These are phyloP conservation scores for Agapornis roseicollis DNA, from an alignment of 2,113 vertebrate genomes.

Conservation along the genomic window DNA sequence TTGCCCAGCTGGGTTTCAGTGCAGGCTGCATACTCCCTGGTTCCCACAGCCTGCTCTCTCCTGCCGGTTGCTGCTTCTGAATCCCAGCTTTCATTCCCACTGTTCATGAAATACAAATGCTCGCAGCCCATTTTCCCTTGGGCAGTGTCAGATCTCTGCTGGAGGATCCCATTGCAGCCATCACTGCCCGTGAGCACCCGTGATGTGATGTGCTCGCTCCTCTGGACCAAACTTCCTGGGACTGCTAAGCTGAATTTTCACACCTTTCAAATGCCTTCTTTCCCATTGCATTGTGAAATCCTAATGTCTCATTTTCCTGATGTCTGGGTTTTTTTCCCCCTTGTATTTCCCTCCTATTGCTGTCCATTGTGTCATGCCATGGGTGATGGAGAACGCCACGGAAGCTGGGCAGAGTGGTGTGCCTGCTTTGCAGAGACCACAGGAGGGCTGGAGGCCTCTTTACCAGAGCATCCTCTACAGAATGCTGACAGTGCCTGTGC, in stretches of 20 bases:
- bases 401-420: neutral
- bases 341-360: neutral
- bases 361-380: fast-evolving
- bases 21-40: neutral
- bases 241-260: neutral
- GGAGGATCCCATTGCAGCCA: too few species aligned
- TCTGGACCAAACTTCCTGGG: neutral
- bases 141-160: neutral
- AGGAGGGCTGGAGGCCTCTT: neutral
- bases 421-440: neutral
- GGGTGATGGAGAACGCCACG: too few species aligned
- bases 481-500: neutral
- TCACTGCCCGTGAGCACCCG: neutral
- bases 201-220: neutral
- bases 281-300: neutral
- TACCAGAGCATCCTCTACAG: neutral
- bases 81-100: neutral
- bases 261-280: neutral
- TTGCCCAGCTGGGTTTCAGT: neutral
- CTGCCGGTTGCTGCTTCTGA: neutral
- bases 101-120: neutral
- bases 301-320: neutral
- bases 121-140: neutral
- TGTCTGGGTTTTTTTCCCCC: fast-evolving
- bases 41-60: neutral